phyloP scores from a whole-genome alignment of 1,140 invertebrate species.

The Callitettix versicolor region DNA sequence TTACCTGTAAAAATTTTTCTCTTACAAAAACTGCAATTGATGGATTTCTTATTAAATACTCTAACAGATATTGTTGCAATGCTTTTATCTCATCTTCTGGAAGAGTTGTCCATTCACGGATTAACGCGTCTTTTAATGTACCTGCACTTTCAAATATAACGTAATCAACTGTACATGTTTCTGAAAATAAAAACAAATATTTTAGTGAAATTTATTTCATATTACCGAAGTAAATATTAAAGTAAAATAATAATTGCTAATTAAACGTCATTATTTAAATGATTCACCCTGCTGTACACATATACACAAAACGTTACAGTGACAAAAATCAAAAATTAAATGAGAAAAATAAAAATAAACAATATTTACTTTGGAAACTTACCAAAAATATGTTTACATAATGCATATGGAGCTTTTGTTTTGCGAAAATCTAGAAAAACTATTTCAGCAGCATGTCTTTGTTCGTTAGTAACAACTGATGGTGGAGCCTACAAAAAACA shows the following conservation, averaged over 20 bases:
- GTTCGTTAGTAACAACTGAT: slow-evolving; percentile 61
- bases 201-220: too few relatives aligned
- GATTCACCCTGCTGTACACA: too few relatives aligned
- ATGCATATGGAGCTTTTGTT: slow-evolving; percentile 65
- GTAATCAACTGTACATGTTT: slow-evolving; percentile 66
- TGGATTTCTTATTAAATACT: slow-evolving; percentile 59
- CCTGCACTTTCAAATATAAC: slow-evolving; percentile 78
- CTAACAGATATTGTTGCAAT: slow-evolving; percentile 66
- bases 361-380: too few relatives aligned
- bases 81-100: slow-evolving; percentile 53
- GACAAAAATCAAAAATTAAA: too few relatives aligned
- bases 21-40: slow-evolving; percentile 46
- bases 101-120: slow-evolving; percentile 69
- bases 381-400: slow-evolving; percentile 70
- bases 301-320: too few relatives aligned
- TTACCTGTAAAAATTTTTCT: slow-evolving; percentile 61
- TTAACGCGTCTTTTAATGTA: slow-evolving; percentile 70
- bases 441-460: slow-evolving; percentile 64
- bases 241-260: not conserved
- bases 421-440: slow-evolving; percentile 73
- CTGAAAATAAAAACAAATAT: slow-evolving; percentile 35
- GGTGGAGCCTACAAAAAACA: slow-evolving; percentile 60
- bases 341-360: too few relatives aligned
- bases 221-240: not conserved
- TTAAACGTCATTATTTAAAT: too few relatives aligned